A percentile compares a stretch with the other conserved stretches of the same genome.
Evolutionary conservation across 2,113 vertebrate species (phyloP).

Genomic region (Cercopithecus mona): DNA sequence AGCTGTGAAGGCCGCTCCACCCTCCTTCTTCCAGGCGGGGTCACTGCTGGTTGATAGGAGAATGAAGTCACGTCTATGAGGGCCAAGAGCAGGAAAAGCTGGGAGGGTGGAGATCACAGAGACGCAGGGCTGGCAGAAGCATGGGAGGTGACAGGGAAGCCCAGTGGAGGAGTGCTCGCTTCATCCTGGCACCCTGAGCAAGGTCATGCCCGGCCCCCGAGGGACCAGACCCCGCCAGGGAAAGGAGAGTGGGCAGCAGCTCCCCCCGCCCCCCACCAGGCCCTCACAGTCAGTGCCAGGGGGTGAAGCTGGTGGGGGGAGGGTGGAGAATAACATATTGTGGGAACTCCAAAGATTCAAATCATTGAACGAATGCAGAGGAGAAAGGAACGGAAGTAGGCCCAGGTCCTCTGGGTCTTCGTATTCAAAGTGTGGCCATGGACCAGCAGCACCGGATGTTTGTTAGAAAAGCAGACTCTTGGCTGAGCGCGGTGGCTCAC

Average conservation of each 20-base stretch:
- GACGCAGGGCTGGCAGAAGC: background rate
- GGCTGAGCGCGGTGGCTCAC: too few relatives aligned
- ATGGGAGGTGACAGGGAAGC: background rate
- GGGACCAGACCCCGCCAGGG: background rate
- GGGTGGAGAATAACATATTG: background rate
- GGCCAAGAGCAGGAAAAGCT: background rate
- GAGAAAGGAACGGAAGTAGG: too few relatives aligned
- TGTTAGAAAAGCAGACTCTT: background rate
- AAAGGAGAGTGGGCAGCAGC: too few relatives aligned
- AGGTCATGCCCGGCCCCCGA: background rate
- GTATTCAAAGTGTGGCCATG: background rate
- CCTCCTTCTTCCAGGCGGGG: constrained; percentile 3
- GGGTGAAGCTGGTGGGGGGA: background rate
- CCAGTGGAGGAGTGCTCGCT: background rate
- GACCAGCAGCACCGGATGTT: background rate
- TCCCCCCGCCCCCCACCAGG: background rate
- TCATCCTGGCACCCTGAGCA: background rate
- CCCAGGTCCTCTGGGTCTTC: background rate
- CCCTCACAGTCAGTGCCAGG: background rate
- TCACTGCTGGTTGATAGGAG: background rate
- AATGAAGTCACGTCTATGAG: background rate
- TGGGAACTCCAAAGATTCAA: background rate
- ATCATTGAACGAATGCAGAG: background rate
- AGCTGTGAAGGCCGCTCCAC: background rate
- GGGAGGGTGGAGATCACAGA: background rate